Evolutionary conservation across 2,113 vertebrate genomes (phyloP), one percentile per base, ranked within the genome.

Genomic region (Anolis sagrei): DNA sequence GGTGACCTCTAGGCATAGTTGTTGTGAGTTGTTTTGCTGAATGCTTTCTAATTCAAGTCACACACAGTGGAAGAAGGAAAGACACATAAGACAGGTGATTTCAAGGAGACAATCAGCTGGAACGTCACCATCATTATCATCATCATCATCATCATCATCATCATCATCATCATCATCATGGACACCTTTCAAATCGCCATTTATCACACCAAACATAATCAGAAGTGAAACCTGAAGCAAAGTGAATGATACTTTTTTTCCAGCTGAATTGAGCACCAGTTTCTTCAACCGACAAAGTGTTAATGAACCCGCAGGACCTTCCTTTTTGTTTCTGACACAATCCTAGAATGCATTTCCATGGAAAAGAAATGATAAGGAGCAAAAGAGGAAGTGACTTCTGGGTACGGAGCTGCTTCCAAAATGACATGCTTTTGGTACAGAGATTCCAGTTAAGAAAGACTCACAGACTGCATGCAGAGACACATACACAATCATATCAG

Each of bases 331-430:
- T 23, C 21, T 0, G 34, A 39, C 16, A 34, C 39, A 34, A 27
- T 14, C 48, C 34, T 36, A 4, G 1, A 10, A n/a, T 44, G 39
- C 27, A 19, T 69, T 68, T 66, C 19, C 7, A 68, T 2, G 3
- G 19, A 2, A 34, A 27, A 27, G 21, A 0, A 77, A 39, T 0
- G 8, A 5, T 27, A 66, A 9, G 16, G 16, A 61, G 39, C 7
- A 19, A 27, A 14, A 21, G 23, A 14, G 76, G 84, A 72, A 76
- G 75, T n/a, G 4, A 16, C 64, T 49, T 61, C 85, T 49, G 9
- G 16, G 69, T 79, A 62, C 70, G 66, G 81, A 23, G 68, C 95
- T 95, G 94, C 96, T 96, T 96, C 95, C 95, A 96, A 96, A 96
- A 95, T 92, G 95, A 75, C 79, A 74, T 82, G 49, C 2, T 5